Conservation (phyloP, 2,113 vertebrate genomes). For the Crotalus horridus region DNA sequence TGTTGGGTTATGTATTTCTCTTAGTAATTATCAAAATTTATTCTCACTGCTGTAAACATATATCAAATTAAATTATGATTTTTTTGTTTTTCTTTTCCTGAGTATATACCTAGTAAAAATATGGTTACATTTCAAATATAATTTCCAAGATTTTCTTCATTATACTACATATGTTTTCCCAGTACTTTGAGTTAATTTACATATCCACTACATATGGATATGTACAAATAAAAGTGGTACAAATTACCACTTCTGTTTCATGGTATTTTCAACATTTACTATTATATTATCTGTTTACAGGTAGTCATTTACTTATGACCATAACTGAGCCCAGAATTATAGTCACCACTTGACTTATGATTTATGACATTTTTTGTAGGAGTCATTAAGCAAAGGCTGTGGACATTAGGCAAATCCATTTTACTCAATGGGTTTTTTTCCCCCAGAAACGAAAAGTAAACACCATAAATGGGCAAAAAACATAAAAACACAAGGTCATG, state of each 20-base stretch:
- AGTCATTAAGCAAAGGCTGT: neutral
- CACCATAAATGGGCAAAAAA: too few relatives aligned
- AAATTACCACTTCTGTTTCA: neutral
- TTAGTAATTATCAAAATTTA: neutral
- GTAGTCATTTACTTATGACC: too few relatives aligned
- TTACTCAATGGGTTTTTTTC: neutral
- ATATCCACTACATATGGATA: neutral
- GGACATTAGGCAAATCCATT: neutral
- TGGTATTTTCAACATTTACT: neutral
- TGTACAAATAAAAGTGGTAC: too few relatives aligned
- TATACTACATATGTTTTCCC: neutral
- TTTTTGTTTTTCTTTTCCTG: neutral
- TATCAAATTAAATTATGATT: neutral
- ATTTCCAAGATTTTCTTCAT: neutral
- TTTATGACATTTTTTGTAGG: neutral
- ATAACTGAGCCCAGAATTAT: neutral
- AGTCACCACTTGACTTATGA: neutral
- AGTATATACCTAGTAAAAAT: neutral
- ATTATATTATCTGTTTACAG: neutral
- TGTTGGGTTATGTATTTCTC: neutral
- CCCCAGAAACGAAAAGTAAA: too few relatives aligned
- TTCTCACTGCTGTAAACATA: neutral
- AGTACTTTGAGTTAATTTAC: neutral
- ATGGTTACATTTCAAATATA: neutral
- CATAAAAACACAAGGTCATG: too few relatives aligned